These are phyloP conservation scores for Leucophenga varia DNA, from an alignment of 1,140 invertebrate genomes.

Conservation along the genomic window DNA sequence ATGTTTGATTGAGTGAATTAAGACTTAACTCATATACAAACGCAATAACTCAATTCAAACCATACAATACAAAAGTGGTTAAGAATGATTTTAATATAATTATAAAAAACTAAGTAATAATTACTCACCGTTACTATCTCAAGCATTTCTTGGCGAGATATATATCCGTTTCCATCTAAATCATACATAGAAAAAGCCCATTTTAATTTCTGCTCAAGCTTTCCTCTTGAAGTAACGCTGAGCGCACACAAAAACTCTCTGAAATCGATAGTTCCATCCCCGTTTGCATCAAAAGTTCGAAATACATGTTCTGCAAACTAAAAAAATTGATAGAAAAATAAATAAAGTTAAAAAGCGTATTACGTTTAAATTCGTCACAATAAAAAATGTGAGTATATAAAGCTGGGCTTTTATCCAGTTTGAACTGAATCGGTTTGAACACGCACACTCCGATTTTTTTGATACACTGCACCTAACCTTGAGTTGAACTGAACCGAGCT, in stretches of 20 bases:
- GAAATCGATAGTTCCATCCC: constrained; percentile 97
- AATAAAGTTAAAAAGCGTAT: not conserved
- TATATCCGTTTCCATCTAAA: constrained; percentile 91
- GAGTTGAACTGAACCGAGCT: no score
- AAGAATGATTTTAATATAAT: not conserved
- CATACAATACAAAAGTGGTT: not conserved
- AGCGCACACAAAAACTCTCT: constrained; percentile 96
- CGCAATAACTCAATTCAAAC: no score
- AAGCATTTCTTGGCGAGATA: constrained; percentile 93
- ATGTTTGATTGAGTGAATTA: no score
- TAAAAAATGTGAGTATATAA: no score
- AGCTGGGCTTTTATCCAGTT: no score
- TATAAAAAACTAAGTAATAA: not conserved
- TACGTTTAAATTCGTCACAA: not conserved
- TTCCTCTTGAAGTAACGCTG: constrained; percentile 92
- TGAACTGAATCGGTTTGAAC: no score
- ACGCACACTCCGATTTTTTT: no score
- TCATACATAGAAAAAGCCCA: constrained; percentile 99
- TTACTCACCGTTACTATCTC: constrained; percentile 90
- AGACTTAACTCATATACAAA: no score
- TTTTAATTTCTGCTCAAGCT: constrained; percentile 95
- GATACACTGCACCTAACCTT: no score
- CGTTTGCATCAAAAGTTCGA: constrained; percentile 96
- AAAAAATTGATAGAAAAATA: constrained; percentile 11
- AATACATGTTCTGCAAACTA: constrained; percentile 97